A percentile compares a stretch with the other conserved stretches of the same genome.
phyloP scores from a whole-genome alignment of 2,888 invertebrate genomes.

The Sturmia bella region DNA sequence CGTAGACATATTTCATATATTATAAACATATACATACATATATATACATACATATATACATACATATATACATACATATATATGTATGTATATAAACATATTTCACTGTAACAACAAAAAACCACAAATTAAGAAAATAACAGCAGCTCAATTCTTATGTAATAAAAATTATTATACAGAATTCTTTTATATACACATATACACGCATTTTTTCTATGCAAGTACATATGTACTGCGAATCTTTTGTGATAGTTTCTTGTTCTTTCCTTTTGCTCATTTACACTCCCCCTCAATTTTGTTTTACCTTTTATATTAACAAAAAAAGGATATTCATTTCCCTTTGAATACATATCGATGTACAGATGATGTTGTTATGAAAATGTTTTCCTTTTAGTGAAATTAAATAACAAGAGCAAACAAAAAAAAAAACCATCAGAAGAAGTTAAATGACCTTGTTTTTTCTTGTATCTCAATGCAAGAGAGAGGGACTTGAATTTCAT shows the following conservation, averaged over 20 bases:
- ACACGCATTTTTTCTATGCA: too few species aligned
- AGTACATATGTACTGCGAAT: too few species aligned
- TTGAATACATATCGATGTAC: neutral
- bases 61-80: neutral
- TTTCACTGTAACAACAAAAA: too few species aligned
- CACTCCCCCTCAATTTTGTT: neutral
- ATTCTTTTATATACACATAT: too few species aligned
- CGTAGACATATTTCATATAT: neutral
- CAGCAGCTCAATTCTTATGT: too few species aligned
- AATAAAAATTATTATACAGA: too few species aligned
- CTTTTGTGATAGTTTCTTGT: neutral
- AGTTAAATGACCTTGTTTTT: neutral
- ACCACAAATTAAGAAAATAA: too few species aligned
- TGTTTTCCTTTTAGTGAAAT: neutral
- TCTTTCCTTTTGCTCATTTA: neutral
- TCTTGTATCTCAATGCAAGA: too few species aligned
- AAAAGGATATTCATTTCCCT: constrained; percentile 10
- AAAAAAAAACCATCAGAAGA: constrained; percentile 15
- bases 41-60: neutral
- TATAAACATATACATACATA: neutral
- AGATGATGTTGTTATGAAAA: neutral
- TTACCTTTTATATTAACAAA: neutral
- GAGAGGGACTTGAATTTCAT: neutral
- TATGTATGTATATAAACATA: neutral
- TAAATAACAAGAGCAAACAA: too few species aligned